Conservation (phyloP, 2,888 invertebrate genomes). For the Sericinus montela region DNA sequence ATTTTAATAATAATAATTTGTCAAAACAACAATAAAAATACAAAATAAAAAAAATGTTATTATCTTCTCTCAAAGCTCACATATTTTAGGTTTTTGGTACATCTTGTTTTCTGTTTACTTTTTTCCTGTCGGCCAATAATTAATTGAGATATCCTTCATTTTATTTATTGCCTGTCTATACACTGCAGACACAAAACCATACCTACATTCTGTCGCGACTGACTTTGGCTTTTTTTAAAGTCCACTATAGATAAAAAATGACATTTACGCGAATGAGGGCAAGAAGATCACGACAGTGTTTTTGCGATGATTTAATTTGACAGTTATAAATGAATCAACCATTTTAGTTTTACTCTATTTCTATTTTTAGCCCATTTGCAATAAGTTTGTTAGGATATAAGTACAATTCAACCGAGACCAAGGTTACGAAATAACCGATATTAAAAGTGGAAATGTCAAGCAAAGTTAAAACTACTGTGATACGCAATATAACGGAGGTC, state of each 20-base stretch:
- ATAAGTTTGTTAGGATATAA: slow-evolving; percentile 5
- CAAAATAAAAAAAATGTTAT: not conserved
- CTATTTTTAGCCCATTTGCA: not conserved
- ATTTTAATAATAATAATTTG: too few relatives aligned
- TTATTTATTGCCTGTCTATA: slow-evolving; percentile 6
- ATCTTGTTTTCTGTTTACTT: slow-evolving; percentile 7
- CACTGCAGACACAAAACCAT: slow-evolving; percentile 17
- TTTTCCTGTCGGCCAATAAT: slow-evolving; percentile 22
- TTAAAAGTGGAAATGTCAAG: too few relatives aligned
- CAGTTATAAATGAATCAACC: slow-evolving; percentile 45
- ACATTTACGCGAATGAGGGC: slow-evolving; percentile 50
- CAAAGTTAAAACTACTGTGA: too few relatives aligned
- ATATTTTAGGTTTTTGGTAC: not conserved
- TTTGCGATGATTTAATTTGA: slow-evolving; percentile 43
- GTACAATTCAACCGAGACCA: not conserved
- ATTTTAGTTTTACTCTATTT: slow-evolving; percentile 23
- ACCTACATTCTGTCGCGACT: slow-evolving; percentile 24
- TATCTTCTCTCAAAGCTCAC: not conserved
- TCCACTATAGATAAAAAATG: slow-evolving; percentile 47
- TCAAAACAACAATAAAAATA: too few relatives aligned
- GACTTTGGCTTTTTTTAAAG: slow-evolving; percentile 27
- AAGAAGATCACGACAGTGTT: slow-evolving; percentile 37
- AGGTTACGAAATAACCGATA: too few relatives aligned
- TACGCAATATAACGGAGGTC: too few relatives aligned
- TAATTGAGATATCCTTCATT: slow-evolving; percentile 33